These are phyloP conservation scores for Tribolium madens DNA, from an alignment of 1,140 invertebrate genomes.

Conservation along the genomic window DNA sequence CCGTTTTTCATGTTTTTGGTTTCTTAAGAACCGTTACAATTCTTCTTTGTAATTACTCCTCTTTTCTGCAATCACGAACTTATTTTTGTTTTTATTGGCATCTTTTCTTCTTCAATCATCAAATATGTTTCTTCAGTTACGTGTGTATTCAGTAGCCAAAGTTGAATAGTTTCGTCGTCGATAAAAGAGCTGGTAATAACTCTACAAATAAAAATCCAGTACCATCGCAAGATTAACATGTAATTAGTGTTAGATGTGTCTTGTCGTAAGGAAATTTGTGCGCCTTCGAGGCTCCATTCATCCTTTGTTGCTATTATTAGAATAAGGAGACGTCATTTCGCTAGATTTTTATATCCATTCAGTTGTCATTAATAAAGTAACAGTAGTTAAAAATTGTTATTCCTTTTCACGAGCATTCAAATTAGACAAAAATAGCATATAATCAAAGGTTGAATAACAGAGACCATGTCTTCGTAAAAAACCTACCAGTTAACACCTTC, in stretches of 20 bases:
- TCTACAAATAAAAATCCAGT: constrained; percentile 1
- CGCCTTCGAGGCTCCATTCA: not conserved
- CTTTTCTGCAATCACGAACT: constrained; percentile 19
- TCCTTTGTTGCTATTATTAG: constrained; percentile 6
- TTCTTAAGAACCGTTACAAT: not conserved
- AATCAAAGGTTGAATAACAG: constrained; percentile 8
- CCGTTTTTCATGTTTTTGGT: no score
- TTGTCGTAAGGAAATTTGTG: not conserved
- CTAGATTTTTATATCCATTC: constrained; percentile 22
- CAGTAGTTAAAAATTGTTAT: constrained; percentile 41
- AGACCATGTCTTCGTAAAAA: constrained; percentile 4
- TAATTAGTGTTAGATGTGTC: constrained; percentile 11
- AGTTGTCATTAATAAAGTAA: constrained; percentile 33
- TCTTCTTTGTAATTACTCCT: constrained; percentile 7
- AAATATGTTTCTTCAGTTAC: not conserved
- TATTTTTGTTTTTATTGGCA: constrained; percentile 17
- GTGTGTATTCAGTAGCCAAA: not conserved
- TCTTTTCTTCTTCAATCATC: not conserved
- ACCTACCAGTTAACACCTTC: not conserved
- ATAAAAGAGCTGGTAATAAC: no score
- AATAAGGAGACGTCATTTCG: constrained; percentile 15
- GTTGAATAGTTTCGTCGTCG: not conserved
- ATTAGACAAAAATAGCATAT: constrained; percentile 28
- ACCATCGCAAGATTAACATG: not conserved
- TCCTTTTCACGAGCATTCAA: constrained; percentile 3